Evolutionary conservation across 2,113 vertebrate genomes (phyloP).

Genomic region (Cettia cetti): DNA sequence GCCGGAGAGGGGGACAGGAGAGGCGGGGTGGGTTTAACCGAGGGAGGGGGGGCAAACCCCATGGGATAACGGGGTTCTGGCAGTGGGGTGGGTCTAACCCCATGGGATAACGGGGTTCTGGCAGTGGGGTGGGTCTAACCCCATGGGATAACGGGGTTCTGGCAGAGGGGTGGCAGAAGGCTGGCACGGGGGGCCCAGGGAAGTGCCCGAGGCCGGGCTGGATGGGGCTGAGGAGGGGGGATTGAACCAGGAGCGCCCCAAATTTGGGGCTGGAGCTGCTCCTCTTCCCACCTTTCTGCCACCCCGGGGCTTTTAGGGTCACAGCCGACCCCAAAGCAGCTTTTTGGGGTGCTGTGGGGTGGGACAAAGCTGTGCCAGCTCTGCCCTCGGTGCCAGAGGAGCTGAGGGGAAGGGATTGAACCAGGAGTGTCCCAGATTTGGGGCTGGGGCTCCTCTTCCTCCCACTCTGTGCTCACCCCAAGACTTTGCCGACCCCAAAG

Average conservation of each 20-base stretch:
- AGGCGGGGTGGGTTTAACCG: no score
- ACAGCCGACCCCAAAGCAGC: neutral
- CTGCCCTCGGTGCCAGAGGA: neutral
- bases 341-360: neutral
- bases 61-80: rapidly evolving
- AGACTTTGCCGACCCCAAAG: neutral
- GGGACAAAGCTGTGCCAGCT: no score
- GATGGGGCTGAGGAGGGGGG: no score
- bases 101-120: no score
- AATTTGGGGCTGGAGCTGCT: neutral
- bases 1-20: no score
- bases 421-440: neutral
- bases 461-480: no score
- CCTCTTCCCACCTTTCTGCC: neutral
- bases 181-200: neutral
- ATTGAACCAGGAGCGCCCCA: neutral
- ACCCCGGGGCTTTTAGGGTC: neutral
- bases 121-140: no score
- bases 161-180: rapidly evolving
- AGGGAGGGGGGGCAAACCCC: no score
- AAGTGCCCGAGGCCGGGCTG: no score
- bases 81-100: rapidly evolving
- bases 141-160: rapidly evolving
- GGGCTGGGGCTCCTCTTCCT: no score
- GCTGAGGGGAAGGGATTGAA: neutral